Percentiles rank a stretch among this genome's conserved stretches.
These are phyloP conservation scores for Drosophila cracens DNA, from an alignment of 2,888 invertebrate genomes.

Conservation along the genomic window DNA sequence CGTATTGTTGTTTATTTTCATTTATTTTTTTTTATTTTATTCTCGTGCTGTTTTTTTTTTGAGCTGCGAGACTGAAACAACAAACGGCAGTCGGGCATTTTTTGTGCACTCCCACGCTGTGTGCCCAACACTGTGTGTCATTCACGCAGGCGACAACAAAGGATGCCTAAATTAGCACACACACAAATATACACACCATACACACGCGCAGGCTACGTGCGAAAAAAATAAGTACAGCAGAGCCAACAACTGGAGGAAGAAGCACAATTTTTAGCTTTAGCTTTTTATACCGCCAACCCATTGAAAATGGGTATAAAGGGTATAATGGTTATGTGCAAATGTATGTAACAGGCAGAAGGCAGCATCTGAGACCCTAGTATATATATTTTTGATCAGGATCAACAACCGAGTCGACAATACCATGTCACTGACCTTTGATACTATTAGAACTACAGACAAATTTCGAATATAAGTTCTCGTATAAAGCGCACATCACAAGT, in stretches of 20 bases:
- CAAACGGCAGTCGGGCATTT: slow-evolving; percentile 56
- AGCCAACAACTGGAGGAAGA: slow-evolving; percentile 21
- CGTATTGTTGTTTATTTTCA: slow-evolving; percentile 56
- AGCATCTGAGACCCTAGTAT: not conserved
- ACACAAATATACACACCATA: slow-evolving; percentile 35
- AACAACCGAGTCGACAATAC: not conserved
- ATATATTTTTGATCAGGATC: not conserved
- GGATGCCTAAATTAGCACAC: slow-evolving; percentile 71
- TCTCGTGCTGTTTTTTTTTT: slow-evolving; percentile 2
- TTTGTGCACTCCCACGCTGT: slow-evolving; percentile 33
- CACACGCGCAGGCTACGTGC: slow-evolving; percentile 51
- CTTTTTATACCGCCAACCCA: not conserved
- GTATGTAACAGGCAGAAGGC: not conserved
- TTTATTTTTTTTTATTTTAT: slow-evolving; percentile 21
- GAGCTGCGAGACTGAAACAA: slow-evolving; percentile 49
- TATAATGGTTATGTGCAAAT: not conserved
- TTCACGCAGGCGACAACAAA: slow-evolving; percentile 62
- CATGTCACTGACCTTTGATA: not conserved
- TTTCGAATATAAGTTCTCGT: not conserved
- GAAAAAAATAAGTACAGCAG: slow-evolving; percentile 14
- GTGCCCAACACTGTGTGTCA: slow-evolving; percentile 43
- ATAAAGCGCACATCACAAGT: not conserved
- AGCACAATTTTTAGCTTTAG: slow-evolving; percentile 52
- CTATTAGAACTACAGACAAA: not conserved
- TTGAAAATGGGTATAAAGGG: not conserved